A percentile compares a stretch with the other conserved stretches of the same genome.
Conservation (phyloP, 2,888 invertebrate species). For the Rotaria magnacalcarata region DNA sequence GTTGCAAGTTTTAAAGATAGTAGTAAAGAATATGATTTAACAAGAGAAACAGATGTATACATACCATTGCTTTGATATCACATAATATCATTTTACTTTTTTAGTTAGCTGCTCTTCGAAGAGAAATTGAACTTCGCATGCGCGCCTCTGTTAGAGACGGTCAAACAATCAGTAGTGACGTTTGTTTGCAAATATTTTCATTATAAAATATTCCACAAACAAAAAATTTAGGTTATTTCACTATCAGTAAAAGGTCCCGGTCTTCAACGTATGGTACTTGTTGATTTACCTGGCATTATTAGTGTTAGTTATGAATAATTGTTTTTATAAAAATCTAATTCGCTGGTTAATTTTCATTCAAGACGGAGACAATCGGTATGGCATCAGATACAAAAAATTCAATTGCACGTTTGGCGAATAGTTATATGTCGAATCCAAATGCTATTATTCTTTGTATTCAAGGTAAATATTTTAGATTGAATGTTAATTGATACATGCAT, state of each 20-base stretch:
- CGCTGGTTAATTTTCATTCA: slow-evolving; percentile 47
- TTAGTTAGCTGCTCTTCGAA: slow-evolving; percentile 75
- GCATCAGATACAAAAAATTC: slow-evolving; percentile 87
- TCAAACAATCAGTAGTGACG: slow-evolving; percentile 88
- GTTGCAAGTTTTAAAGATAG: slow-evolving; percentile 81
- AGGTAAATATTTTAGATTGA: slow-evolving; percentile 52
- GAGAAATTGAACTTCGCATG: slow-evolving; percentile 72
- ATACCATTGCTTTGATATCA: neutral
- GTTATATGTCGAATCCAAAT: slow-evolving; percentile 98
- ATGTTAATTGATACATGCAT: neutral
- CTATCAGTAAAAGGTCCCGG: slow-evolving; percentile 97
- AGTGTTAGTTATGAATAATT: slow-evolving; percentile 66
- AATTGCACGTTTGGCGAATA: slow-evolving; percentile 82
- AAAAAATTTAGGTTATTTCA: slow-evolving; percentile 51
- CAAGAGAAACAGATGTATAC: slow-evolving; percentile 76
- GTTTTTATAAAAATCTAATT: slow-evolving; percentile 47
- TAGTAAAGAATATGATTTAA: slow-evolving; percentile 86
- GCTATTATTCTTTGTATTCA: slow-evolving; percentile 98
- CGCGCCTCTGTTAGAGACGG: slow-evolving; percentile 85
- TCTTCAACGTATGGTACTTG: slow-evolving; percentile 91
- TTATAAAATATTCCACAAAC: neutral
- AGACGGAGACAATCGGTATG: slow-evolving; percentile 97
- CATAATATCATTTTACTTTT: slow-evolving; percentile 43
- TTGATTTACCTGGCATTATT: slow-evolving; percentile 94
- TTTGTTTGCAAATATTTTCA: neutral